Base-by-base conservation (phyloP, 2,888 invertebrate species). In the Sinotaia quadrata region DNA sequence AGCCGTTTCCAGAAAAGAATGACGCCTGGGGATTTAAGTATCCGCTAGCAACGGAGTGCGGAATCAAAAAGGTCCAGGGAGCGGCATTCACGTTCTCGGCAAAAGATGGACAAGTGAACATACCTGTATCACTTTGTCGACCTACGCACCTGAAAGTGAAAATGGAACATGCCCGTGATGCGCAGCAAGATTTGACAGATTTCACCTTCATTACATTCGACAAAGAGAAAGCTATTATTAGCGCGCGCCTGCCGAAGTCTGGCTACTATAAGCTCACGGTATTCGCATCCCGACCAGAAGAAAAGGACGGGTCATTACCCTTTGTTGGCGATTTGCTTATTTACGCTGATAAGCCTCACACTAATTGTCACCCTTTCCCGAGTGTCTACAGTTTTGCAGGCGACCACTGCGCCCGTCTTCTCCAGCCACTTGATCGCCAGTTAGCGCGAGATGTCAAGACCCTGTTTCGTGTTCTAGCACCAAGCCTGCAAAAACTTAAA, bases 1-100 rank as follows among this genome's bases (percentile, higher is more conserved):
- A 24, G 3, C 60, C 47, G 0, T 60, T 60, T 12, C 60, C 60
- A 2, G 21, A 41, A 2, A 27, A 37, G 27, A 31, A 7, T 21
- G 47, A 47, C 2, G 33, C 8, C 10, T 61, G 61, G 61, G 61
- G 61, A 0, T 34, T 47, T 2, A 47, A 49, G 49, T 34, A 61
- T 33, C 61, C 61, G 49, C 47, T 61, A 36, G 61, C 61, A 4
- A 34, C 49, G 49, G 49, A 61, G 15, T 61, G 61, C 34, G 61
- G 61, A 21, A 24, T 61, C 34, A 49, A 44, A 36, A 49, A 34
- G 49, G 34, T 34, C 34, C 47, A 51, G 61, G 49, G 33, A 33
- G 33, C 49, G 33, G 34, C 34, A 18, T 47, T 49, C 15, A 21
- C n/a, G 34, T 61, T 61, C 61, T 3, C 29, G 49, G 49, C 61